Conservation (phyloP, 1,140 invertebrate species). For the Heliconius eleuchia region DNA sequence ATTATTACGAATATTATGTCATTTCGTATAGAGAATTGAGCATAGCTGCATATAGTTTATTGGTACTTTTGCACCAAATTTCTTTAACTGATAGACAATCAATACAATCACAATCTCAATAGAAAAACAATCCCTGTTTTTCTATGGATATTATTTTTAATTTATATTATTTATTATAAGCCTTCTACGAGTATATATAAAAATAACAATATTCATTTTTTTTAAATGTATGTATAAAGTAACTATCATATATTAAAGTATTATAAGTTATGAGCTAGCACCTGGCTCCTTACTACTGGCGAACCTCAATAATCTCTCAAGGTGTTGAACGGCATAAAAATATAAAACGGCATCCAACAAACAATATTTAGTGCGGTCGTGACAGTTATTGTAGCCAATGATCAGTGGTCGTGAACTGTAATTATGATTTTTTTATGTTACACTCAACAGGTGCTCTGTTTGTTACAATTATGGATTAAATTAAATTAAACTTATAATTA, state of each 20-base stretch:
- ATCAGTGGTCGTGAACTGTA: constrained; percentile 68
- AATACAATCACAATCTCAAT: too few relatives aligned
- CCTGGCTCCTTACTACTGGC: constrained; percentile 36
- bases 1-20: too few relatives aligned
- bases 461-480: neutral
- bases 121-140: too few relatives aligned
- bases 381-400: constrained; percentile 72
- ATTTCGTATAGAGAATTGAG: too few relatives aligned
- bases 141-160: too few relatives aligned
- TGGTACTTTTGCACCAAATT: too few relatives aligned
- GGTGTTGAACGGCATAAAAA: constrained; percentile 43
- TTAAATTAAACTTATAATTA: neutral
- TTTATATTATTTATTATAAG: too few relatives aligned
- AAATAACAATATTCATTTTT: too few relatives aligned
- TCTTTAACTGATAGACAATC: too few relatives aligned
- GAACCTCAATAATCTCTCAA: constrained; percentile 26
- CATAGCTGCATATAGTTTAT: too few relatives aligned
- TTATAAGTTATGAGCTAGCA: constrained; percentile 43
- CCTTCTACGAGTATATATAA: too few relatives aligned
- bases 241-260: constrained; percentile 32
- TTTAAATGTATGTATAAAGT: neutral
- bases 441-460: constrained; percentile 37
- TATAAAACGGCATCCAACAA: constrained; percentile 48
- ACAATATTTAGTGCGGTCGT: constrained; percentile 79
- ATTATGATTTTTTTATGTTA: constrained; percentile 61